phyloP scores from a whole-genome alignment of 2,888 invertebrate genomes.

The Dermolepida albohirtum region DNA sequence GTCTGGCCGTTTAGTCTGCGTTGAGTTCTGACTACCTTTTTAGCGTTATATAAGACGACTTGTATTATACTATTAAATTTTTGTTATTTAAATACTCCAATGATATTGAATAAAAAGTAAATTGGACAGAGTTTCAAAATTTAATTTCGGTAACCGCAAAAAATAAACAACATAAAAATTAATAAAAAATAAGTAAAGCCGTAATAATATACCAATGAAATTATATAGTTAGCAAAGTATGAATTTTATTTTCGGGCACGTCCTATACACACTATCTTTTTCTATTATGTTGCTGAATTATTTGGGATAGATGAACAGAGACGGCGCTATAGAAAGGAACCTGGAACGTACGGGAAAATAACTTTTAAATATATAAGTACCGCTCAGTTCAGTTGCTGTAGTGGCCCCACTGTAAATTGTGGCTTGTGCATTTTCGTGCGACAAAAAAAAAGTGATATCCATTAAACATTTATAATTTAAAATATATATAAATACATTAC shows the following conservation, averaged over 20 bases:
- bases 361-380: constrained; percentile 42
- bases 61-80: too few species aligned
- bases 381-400: constrained; percentile 51
- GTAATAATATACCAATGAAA: constrained; percentile 18
- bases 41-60: too few species aligned
- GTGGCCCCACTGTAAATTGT: constrained; percentile 51
- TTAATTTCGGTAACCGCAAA: background rate
- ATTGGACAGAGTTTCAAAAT: too few species aligned
- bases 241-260: constrained; percentile 35
- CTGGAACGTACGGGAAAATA: constrained; percentile 46
- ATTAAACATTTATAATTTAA: constrained; percentile 5
- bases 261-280: constrained; percentile 34
- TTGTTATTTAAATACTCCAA: too few species aligned
- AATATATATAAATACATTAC: constrained; percentile 19
- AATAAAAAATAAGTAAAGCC: background rate
- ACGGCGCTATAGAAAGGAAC: constrained; percentile 42
- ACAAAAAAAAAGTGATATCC: constrained; percentile 13
- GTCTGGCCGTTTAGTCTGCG: too few species aligned
- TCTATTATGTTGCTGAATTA: constrained; percentile 39
- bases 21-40: too few species aligned
- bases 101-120: too few species aligned
- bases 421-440: constrained; percentile 39
- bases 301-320: constrained; percentile 41
- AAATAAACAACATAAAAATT: background rate
- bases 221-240: constrained; percentile 27